Percentiles rank a stretch among this genome's conserved stretches.
Conservation (phyloP, 2,113 vertebrate genomes). For the Phrynosoma blainvillii region DNA sequence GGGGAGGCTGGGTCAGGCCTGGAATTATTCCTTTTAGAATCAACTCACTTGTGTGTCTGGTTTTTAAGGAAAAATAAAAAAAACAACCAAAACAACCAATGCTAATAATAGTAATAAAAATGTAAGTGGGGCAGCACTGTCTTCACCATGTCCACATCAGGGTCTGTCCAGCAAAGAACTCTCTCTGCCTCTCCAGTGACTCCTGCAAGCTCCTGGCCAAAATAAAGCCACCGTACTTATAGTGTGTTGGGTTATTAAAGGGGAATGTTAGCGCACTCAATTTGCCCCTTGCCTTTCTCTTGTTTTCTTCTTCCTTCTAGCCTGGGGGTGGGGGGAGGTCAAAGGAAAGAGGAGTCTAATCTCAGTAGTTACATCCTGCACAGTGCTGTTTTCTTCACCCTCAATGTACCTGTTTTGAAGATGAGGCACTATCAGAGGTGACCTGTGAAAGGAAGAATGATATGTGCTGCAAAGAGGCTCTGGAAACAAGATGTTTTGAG, state of each 20-base stretch:
- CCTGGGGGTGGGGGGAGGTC: neutral
- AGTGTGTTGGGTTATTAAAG: slow-evolving; percentile 72
- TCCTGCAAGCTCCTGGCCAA: slow-evolving; percentile 36
- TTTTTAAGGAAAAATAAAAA: slow-evolving; percentile 45
- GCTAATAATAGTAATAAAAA: slow-evolving; percentile 36
- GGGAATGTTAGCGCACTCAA: slow-evolving; percentile 69
- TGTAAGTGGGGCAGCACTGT: slow-evolving; percentile 9
- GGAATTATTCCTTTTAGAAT: slow-evolving; percentile 30
- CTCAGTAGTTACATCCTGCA: too few species aligned
- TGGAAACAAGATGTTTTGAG: neutral
- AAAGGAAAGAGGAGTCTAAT: neutral
- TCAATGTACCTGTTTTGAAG: neutral
- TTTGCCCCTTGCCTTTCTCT: slow-evolving; percentile 53
- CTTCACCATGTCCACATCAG: neutral
- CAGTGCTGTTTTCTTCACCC: neutral
- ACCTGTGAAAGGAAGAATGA: neutral
- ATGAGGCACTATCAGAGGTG: neutral
- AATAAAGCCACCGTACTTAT: slow-evolving; percentile 56
- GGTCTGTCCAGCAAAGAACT: slow-evolving; percentile 9
- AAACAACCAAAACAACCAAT: slow-evolving; percentile 16
- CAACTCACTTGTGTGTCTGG: slow-evolving; percentile 48
- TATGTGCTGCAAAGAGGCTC: neutral
- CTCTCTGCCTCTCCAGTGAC: slow-evolving; percentile 29
- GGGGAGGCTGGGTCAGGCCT: slow-evolving; percentile 14
- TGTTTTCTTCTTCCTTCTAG: slow-evolving; percentile 14